Conservation (phyloP, 64 coral and sea anemone species). For the Montipora sp. region DNA sequence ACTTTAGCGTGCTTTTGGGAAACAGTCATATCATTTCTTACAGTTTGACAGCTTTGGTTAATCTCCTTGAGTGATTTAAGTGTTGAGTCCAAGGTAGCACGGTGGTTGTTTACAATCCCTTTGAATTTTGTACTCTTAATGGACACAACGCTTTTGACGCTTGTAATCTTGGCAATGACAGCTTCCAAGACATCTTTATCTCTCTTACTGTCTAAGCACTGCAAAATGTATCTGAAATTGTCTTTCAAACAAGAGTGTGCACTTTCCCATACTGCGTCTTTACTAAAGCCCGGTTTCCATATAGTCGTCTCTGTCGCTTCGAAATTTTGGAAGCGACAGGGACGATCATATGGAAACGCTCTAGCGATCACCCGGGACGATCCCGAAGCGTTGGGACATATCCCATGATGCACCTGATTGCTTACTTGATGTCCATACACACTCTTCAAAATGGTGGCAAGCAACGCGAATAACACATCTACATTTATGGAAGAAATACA, state of each 20-base stretch:
- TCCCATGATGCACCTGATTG: too few species aligned
- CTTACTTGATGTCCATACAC: too few species aligned
- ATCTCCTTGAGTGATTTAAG: not conserved
- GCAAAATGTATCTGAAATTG: not conserved
- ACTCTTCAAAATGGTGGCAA: too few species aligned
- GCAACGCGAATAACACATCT: too few species aligned
- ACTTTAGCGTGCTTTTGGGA: not conserved
- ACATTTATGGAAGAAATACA: too few species aligned
- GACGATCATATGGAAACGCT: too few species aligned
- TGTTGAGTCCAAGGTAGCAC: not conserved
- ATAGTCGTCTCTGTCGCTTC: too few species aligned
- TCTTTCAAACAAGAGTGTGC: not conserved
- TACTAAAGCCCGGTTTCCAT: not conserved
- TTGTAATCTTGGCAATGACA: not conserved
- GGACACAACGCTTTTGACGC: not conserved
- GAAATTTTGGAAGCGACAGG: too few species aligned
- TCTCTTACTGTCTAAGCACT: not conserved
- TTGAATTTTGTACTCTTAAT: not conserved
- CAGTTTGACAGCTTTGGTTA: conserved; percentile 2
- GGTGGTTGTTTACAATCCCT: not conserved
- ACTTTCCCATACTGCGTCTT: not conserved
- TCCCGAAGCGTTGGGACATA: too few species aligned
- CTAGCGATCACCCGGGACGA: too few species aligned
- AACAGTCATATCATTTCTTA: not conserved
- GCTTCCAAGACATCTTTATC: conserved; percentile 1